Base-by-base conservation (phyloP, 2,797 vertebrate genomes). In the Spheniscus humboldti region DNA sequence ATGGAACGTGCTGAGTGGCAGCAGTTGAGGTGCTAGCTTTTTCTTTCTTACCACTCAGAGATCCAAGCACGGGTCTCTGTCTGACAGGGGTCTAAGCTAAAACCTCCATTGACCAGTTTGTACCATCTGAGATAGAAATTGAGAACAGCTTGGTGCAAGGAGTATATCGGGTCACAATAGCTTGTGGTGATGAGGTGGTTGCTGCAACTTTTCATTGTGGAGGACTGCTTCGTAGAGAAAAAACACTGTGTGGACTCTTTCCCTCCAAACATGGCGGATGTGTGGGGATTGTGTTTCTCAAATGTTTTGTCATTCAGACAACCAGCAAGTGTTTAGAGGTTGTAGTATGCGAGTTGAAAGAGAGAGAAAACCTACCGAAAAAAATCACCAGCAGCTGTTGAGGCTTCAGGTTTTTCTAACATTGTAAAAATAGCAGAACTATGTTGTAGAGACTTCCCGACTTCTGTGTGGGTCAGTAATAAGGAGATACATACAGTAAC, bases 141-240 rank as follows among this genome's bases (percentile, higher is more conserved):
- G 50, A 43, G 66, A 35, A 23, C 11, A 14, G 6, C 27, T 57
- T 59, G 50, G 22, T 80, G 76, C 64, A 18, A 62, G 60, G 60
- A 55, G 11, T 4, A 0, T 35, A 9, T 35, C 48, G 35, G 47
- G 35, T 85, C 47, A 7, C 3, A 0, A 13, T 37, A 23, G 33
- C 31, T 56, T 22, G 6, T 33, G 43, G 35, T 23, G 64, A 2
- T 30, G n/a, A 31, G 72, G 66, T 28, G 43, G 14, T 74, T 45
- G 47, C 60, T 79, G 39, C 63, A n/a, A 0, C 16, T 88, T 52
- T 37, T 53, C 41, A 0, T 7, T 45, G 66, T 28, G 62, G 20
- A 37, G 20, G 16, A 6, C 14, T 48, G 56, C n/a, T 57, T 37
- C 3, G 2, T 1, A 16, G 20, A 48, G 78, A 60, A 68, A 28